These are phyloP conservation scores for Caenorhabditis drosophilae DNA, from an alignment of 2,888 invertebrate genomes.

Conservation along the genomic window DNA sequence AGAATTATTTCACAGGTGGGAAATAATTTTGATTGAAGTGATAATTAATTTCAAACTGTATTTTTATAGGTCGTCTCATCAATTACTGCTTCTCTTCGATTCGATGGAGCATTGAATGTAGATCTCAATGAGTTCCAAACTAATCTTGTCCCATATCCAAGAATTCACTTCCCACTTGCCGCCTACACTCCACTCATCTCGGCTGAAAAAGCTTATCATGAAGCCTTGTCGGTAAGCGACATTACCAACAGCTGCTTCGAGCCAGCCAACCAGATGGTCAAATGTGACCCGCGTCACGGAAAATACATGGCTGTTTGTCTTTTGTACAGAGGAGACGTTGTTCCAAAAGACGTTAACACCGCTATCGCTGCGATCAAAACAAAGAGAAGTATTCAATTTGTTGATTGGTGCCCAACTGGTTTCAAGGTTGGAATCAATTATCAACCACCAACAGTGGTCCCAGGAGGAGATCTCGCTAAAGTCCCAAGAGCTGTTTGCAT, in stretches of 20 bases:
- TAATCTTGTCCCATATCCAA: conserved; percentile 79
- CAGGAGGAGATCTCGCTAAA: conserved; percentile 83
- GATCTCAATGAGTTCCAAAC: conserved; percentile 81
- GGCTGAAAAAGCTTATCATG: conserved; percentile 62
- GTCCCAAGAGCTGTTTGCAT: conserved; percentile 80
- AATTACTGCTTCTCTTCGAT: conserved; percentile 89
- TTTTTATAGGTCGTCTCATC: conserved; percentile 79
- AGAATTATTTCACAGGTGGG: conserved; percentile 84
- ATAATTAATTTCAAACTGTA: conserved; percentile 3
- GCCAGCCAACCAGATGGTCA: conserved; percentile 87
- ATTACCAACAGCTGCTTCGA: conserved; percentile 91
- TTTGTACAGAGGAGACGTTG: conserved; percentile 81
- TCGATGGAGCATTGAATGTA: conserved; percentile 87
- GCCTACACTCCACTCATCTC: conserved; percentile 71
- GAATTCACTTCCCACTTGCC: conserved; percentile 86
- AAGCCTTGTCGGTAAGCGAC: conserved; percentile 73
- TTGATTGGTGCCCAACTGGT: conserved; percentile 73
- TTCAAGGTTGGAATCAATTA: conserved; percentile 66
- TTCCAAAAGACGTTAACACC: conserved; percentile 89
- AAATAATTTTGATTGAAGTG: neutral
- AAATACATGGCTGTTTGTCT: conserved; percentile 72
- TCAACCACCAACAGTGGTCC: conserved; percentile 79
- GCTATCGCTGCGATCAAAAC: conserved; percentile 94
- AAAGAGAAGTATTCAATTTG: conserved; percentile 81
- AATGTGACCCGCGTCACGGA: conserved; percentile 78